Evolutionary conservation across 1,140 invertebrate species (phyloP), one percentile per base, ranked within the genome.

Genomic region (Drosophila yakuba): DNA sequence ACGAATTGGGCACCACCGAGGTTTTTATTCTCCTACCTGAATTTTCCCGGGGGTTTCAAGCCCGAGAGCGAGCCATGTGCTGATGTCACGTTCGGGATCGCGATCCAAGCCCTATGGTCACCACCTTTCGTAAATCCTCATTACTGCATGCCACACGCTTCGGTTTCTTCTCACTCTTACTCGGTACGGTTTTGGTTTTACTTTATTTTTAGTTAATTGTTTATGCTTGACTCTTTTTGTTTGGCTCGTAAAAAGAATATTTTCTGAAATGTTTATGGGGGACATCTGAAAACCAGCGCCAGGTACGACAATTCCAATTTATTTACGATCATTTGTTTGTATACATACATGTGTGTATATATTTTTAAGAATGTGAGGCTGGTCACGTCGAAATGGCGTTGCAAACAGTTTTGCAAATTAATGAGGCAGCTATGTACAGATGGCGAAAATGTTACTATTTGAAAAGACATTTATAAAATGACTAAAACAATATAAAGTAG

Each of bases 181-280:
- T 15, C 23, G n/a, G n/a, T 15, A 11, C 23, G n/a, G n/a, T 15
- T n/a, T 23, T 71, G 1, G 20, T 20, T 20, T 1, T 20, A 20
- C n/a, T 50, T 28, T 71, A 50, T 71, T 64, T 72, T 74, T 64
- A 66, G 64, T 63, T 74, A 74, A 54, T 75, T 52, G 72, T 64
- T 74, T 66, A 72, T 68, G 35, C 51, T 58, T 67, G 61, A 66
- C 61, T 66, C 38, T 57, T 47, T 72, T 14, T 15, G 25, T 44
- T 57, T 39, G 59, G 12, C 28, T 74, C 51, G 48, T 74, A 74
- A 62, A 74, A 74, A 14, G 38, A 14, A 14, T 56, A 55, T 44
- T 25, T 51, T 39, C 5, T 51, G 55, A 38, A 25, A 38, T 38
- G 39, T 72, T 60, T 52, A 52, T 73, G 69, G 15, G 35, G 41